A percentile compares a stretch with the other conserved stretches of the same genome.
Conservation (phyloP, 2,888 invertebrate species). For the Margaritifera margaritifera region DNA sequence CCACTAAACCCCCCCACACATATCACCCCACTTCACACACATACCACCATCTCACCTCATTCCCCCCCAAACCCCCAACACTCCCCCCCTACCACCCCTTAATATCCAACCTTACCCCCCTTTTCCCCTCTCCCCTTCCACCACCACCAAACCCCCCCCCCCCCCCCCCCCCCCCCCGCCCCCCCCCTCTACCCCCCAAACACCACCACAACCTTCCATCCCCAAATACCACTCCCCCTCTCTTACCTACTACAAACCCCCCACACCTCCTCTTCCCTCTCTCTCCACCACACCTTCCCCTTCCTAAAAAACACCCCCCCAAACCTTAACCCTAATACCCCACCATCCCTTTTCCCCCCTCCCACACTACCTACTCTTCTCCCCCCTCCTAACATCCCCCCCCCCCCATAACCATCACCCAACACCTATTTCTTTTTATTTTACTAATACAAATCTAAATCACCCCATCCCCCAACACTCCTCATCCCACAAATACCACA, state of each 20-base stretch:
- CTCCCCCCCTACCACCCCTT: no score
- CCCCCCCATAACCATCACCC: background rate
- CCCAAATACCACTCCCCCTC: background rate
- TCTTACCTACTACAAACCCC: background rate
- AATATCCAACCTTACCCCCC: no score
- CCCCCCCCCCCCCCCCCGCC: background rate
- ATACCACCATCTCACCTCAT: no score
- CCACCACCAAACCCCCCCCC: background rate
- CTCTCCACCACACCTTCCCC: background rate
- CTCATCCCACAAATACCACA: background rate
- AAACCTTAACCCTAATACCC: background rate
- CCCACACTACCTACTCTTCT: background rate
- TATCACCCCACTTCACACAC: no score
- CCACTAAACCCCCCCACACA: no score
- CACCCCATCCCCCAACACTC: background rate
- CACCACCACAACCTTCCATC: background rate
- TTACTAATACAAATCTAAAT: background rate
- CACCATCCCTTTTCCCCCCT: background rate
- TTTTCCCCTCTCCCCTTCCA: background rate
- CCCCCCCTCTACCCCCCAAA: background rate
- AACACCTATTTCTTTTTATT: background rate
- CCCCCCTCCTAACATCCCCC: background rate
- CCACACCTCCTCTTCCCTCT: background rate
- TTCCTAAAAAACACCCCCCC: background rate
- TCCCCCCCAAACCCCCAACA: no score